Percentiles rank a stretch among this genome's conserved stretches.
phyloP scores from a whole-genome alignment of 1,140 invertebrate species.

The Drosophila tropicalis region DNA sequence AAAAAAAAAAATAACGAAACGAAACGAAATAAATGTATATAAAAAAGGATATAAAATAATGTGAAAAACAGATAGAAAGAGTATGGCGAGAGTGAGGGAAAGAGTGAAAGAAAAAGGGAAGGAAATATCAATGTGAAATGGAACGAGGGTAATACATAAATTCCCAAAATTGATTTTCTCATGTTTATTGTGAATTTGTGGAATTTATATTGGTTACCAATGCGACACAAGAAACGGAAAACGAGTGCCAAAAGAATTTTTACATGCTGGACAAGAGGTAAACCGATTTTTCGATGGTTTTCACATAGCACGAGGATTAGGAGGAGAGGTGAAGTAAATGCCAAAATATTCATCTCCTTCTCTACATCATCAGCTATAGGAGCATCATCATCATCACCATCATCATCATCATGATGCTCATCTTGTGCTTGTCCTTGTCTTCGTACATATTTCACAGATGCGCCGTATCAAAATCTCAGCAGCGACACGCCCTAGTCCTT shows the following conservation, averaged over 20 bases:
- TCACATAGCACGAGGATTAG: not conserved
- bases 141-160: slow-evolving; percentile 62
- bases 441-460: slow-evolving; percentile 38
- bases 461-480: slow-evolving; percentile 44
- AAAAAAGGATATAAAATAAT: slow-evolving; percentile 20
- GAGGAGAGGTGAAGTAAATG: not conserved
- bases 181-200: slow-evolving; percentile 77
- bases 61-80: slow-evolving; percentile 11
- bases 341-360: slow-evolving; percentile 7
- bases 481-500: slow-evolving; percentile 35
- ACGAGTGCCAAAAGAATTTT: slow-evolving; percentile 33
- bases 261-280: slow-evolving; percentile 24
- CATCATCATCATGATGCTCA: not conserved
- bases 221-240: slow-evolving; percentile 53
- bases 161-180: slow-evolving; percentile 74
- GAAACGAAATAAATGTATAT: not conserved
- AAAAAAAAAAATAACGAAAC: slow-evolving; percentile 15
- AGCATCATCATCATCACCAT: not conserved
- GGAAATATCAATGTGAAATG: slow-evolving; percentile 20
- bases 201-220: slow-evolving; percentile 78
- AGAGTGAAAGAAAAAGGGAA: not conserved
- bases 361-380: not conserved
- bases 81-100: not conserved
- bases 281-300: slow-evolving; percentile 1
- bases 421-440: slow-evolving; percentile 1